Conservation (phyloP, 2,888 invertebrate genomes). For the Epsilonema sp. region DNA sequence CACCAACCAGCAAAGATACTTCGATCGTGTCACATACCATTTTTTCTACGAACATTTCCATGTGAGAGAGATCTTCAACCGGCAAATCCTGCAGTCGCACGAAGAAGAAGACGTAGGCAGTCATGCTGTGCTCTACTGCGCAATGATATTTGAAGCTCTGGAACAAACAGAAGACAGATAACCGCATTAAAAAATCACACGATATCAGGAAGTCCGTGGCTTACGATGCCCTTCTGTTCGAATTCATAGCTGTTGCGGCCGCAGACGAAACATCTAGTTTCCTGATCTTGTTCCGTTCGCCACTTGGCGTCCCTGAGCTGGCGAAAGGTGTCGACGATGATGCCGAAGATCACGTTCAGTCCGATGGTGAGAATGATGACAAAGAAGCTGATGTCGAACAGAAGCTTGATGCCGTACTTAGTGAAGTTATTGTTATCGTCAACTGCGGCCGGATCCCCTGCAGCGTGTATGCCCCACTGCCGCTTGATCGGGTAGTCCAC, state of each 20-base stretch:
- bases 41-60: slow-evolving; percentile 2
- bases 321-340: slow-evolving; percentile 7
- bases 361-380: slow-evolving; percentile 6
- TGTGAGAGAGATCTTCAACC: slow-evolving; percentile 1
- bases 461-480: background rate
- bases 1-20: too few relatives aligned
- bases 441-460: background rate
- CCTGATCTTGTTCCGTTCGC: slow-evolving; percentile 2
- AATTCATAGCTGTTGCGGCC: slow-evolving; percentile 4
- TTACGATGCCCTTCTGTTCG: slow-evolving; percentile 5
- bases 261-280: slow-evolving; percentile 6
- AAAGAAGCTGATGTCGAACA: slow-evolving; percentile 6
- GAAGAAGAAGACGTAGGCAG: slow-evolving; percentile 6
- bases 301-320: slow-evolving; percentile 6
- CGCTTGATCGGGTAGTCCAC: slow-evolving; percentile 5
- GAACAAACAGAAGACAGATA: background rate
- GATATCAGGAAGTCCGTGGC: slow-evolving; percentile 1
- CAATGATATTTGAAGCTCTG: slow-evolving; percentile 4
- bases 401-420: background rate
- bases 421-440: background rate
- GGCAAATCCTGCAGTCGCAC: background rate
- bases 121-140: background rate
- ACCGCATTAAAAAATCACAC: too few relatives aligned
- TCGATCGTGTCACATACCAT: too few relatives aligned
- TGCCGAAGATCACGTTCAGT: slow-evolving; percentile 6